Conservation (phyloP, 2,113 vertebrate genomes). For the Sarotherodon lohbergeri region DNA sequence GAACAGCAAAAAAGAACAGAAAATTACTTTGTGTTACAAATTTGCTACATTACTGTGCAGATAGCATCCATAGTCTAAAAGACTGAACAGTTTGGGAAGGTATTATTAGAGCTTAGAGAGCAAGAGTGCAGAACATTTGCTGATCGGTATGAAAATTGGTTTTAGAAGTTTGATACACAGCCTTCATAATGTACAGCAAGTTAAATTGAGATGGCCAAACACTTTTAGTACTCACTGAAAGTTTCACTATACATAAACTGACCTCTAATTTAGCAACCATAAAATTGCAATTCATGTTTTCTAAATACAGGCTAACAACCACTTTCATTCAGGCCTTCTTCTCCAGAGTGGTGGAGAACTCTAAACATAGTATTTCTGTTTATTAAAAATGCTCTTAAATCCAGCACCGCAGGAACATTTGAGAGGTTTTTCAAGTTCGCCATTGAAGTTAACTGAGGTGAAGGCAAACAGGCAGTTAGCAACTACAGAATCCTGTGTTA, state of each 20-base stretch:
- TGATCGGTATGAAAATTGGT: background rate
- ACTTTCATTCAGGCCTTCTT: background rate
- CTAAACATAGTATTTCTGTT: background rate
- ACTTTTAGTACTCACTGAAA: background rate
- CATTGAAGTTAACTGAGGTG: background rate
- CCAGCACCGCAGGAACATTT: background rate
- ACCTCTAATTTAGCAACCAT: background rate
- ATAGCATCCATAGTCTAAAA: background rate
- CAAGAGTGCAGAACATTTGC: background rate
- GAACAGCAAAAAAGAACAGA: background rate
- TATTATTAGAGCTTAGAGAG: background rate
- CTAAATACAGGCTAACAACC: background rate
- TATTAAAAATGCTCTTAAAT: background rate
- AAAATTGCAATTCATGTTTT: background rate
- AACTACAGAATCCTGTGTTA: background rate
- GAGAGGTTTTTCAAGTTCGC: background rate
- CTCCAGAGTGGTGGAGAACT: background rate
- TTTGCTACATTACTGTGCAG: conserved; percentile 10
- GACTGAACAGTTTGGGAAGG: background rate
- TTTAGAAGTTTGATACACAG: background rate
- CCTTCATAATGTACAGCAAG: background rate
- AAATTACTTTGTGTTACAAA: background rate
- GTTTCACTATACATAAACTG: background rate
- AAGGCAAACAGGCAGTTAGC: background rate
- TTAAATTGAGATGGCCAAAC: background rate